Conservation (phyloP, 2,797 vertebrate genomes). For the Menidia menidia region DNA sequence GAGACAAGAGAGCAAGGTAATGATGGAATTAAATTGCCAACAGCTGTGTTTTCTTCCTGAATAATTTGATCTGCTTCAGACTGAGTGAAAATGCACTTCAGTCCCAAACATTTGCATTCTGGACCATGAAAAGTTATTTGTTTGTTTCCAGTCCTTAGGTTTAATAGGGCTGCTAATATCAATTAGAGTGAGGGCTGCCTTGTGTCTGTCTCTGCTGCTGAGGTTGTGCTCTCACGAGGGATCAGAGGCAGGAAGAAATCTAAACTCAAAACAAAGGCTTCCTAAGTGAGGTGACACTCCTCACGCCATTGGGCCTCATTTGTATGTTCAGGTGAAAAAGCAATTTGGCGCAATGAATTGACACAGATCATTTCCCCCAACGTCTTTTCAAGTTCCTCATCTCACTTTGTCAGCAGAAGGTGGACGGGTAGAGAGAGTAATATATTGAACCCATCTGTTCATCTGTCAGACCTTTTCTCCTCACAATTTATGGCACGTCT, state of each 20-base stretch:
- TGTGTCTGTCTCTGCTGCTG: constrained; percentile 42
- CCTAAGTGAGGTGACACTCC: constrained; percentile 80
- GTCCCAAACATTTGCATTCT: constrained; percentile 56
- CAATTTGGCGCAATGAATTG: constrained; percentile 80
- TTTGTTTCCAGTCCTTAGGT: constrained; percentile 70
- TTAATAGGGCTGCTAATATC: constrained; percentile 71
- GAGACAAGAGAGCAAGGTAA: constrained; percentile 18
- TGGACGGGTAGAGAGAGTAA: constrained; percentile 75
- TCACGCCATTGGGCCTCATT: constrained; percentile 77
- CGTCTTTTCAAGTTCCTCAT: constrained; percentile 63
- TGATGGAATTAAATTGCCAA: constrained; percentile 45
- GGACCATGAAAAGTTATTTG: constrained; percentile 50
- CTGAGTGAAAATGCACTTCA: constrained; percentile 27
- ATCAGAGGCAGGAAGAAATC: constrained; percentile 54
- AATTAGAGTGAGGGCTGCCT: constrained; percentile 69
- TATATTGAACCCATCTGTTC: constrained; percentile 82
- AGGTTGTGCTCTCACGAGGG: constrained; percentile 41
- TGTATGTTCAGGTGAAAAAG: constrained; percentile 81
- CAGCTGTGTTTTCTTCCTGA: constrained; percentile 27
- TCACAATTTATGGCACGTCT: constrained; percentile 78
- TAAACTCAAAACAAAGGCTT: constrained; percentile 73
- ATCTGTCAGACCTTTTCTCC: constrained; percentile 80
- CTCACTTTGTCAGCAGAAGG: constrained; percentile 73
- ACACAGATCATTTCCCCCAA: constrained; percentile 81
- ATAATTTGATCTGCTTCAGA: constrained; percentile 41